Evolutionary conservation across 1,140 invertebrate genomes (phyloP), one percentile per base, ranked within the genome.

Genomic region (Nasonia giraulti): DNA sequence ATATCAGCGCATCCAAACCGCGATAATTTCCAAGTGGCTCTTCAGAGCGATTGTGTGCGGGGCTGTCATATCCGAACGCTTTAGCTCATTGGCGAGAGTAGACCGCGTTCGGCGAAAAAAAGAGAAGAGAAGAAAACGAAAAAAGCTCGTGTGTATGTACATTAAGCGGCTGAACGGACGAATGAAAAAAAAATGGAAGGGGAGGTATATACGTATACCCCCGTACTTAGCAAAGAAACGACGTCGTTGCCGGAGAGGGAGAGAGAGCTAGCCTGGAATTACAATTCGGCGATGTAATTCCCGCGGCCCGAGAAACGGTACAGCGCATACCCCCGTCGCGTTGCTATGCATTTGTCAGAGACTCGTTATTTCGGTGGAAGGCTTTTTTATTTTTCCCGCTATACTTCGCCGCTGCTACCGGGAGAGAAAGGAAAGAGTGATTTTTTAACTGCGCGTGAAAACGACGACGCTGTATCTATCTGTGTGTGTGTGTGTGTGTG

Each of bases 271-370:
- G 90, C 89, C 90, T 89, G 91, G 91, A 92, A 92, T 92, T 93
- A 92, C 91, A 92, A 92, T 92, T 92, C 90, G 90, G 91, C 88
- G 89, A 91, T 92, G 91, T 92, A 93, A 92, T 92, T 92, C 55
- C 20, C 55, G 7, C 55, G n/a, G 47, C 6, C 4, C 2, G 55
- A 62, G 55, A 62, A 62, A 62, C 55, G 55, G 55, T 14, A 4
- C 20, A 4, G 55, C 5, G 17, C 55, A 62, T 62, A n/a, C 47
- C 12, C 88, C 89, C 89, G 27, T 11, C 47, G 12, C 12, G 50
- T 73, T 50, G 80, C 62, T 44, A 44, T 88, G 90, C 90, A 93
- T 92, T 92, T 91, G 92, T 92, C 90, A 92, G 92, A 90, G 91
- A 88, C 91, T 91, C 89, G 89, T 92, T 93, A 88, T 88, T 89